Conservation (phyloP, 1,140 invertebrate species). For the Macrobrachium rosenbergii region DNA sequence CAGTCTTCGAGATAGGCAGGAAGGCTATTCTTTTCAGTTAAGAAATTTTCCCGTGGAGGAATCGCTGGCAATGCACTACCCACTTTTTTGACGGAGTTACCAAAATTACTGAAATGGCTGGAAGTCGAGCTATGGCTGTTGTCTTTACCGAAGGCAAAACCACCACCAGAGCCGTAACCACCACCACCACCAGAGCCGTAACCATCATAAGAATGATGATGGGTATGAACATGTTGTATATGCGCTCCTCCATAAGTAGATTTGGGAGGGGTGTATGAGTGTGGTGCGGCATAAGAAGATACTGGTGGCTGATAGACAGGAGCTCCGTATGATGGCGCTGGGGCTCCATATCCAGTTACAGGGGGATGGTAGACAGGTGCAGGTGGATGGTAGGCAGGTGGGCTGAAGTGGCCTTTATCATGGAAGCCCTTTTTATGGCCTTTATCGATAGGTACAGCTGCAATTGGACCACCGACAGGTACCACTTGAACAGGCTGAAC, state of each 20-base stretch:
- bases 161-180: conserved; percentile 12
- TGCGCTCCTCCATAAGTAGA: conserved; percentile 27
- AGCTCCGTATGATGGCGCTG: background rate
- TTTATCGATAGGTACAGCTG: conserved; percentile 80
- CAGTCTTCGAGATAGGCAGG: conserved; percentile 27
- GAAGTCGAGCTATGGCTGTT: background rate
- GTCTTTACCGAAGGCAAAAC: conserved; percentile 23
- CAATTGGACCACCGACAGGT: conserved; percentile 81
- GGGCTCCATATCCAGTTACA: conserved; percentile 4
- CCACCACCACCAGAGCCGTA: too few species aligned
- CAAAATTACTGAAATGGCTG: background rate
- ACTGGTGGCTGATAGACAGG: conserved; percentile 22
- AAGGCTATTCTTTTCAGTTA: background rate
- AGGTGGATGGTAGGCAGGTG: background rate
- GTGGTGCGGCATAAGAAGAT: background rate
- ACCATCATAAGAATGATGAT: conserved; percentile 41
- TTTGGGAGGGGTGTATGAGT: conserved; percentile 11
- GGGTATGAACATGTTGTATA: conserved; percentile 37
- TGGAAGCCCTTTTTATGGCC: conserved; percentile 9
- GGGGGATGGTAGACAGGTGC: conserved; percentile 35
- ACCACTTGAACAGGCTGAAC: conserved; percentile 86
- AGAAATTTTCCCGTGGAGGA: conserved; percentile 6
- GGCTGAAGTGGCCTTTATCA: conserved; percentile 27
- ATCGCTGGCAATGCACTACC: conserved; percentile 7
- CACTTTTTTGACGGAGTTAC: conserved; percentile 1